Conservation (phyloP, 2,888 invertebrate species). For the Plebejus argus region DNA sequence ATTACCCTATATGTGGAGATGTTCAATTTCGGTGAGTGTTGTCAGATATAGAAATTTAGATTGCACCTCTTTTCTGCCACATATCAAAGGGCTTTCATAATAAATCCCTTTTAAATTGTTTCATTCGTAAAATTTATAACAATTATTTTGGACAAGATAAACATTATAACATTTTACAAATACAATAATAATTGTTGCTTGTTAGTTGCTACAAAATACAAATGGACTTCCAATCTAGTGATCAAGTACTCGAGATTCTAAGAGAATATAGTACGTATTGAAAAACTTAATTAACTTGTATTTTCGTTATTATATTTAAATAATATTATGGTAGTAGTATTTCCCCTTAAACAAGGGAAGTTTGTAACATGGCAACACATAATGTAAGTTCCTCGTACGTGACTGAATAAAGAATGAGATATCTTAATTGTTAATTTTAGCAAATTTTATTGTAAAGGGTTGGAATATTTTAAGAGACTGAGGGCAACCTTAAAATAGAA, state of each 20-base stretch:
- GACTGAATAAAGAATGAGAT: conserved; percentile 23
- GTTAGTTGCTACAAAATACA: too few relatives aligned
- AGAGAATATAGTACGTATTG: too few relatives aligned
- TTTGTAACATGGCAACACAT: neutral
- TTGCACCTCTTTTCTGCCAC: neutral
- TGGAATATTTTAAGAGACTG: neutral
- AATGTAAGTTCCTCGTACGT: conserved; percentile 8
- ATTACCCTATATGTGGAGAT: conserved; percentile 8
- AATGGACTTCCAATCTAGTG: too few relatives aligned
- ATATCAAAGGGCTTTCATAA: neutral
- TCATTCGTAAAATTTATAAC: neutral
- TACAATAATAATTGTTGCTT: too few relatives aligned
- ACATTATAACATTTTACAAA: too few relatives aligned
- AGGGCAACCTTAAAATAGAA: neutral
- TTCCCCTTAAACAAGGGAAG: neutral
- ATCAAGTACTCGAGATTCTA: too few relatives aligned
- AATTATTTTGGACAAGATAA: too few relatives aligned
- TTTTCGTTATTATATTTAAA: too few relatives aligned
- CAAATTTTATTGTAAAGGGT: conserved; percentile 22
- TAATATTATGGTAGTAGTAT: too few relatives aligned
- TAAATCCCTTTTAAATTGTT: neutral
- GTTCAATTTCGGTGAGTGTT: neutral
- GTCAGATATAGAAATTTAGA: neutral
- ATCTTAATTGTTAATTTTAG: conserved; percentile 17
- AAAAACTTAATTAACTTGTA: too few relatives aligned